Evolutionary conservation across 2,888 invertebrate genomes (phyloP), one percentile per base, ranked within the genome.

Genomic region (Teleiodes luculella): DNA sequence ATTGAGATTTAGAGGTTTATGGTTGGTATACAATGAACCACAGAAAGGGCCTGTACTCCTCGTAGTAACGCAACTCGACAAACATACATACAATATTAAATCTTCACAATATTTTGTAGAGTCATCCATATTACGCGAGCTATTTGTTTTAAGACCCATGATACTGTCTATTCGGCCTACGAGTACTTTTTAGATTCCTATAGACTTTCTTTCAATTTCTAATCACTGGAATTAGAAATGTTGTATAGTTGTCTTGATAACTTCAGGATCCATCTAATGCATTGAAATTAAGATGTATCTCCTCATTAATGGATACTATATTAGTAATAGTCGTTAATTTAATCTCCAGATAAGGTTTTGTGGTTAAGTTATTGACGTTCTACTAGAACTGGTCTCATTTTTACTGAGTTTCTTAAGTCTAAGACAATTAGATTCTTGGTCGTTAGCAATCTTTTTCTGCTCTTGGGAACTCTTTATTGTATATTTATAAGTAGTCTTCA

Each of bases 391-490:
- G 43, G 10, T 13, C 20, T 6, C 20, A 13, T 43, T n/a, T 20
- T 28, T 20, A 28, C 10, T 6, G 13, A 20, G 10, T 6, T 43
- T 28, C 24, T 43, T 43, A 24, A 43, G 13, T 18, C 1, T 18
- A 10, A 43, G 20, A 43, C 28, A 28, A 14, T 18, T 48, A 48
- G 48, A 13, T n/a, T 48, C 48, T 48, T 7, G 20, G n/a, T 36
- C 31, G 14, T 48, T 48, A 10, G n/a, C n/a, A 0, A 36, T 10
- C 37, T 33, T 52, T 39, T 54, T 54, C 35, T 46, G 20, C n/a
- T 46, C 16, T 28, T 49, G 54, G 10, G 54, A 63, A 55, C 37
- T 35, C 28, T 31, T 13, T 61, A 65, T 66, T 68, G 62, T 66
- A 43, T 51, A 51, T 24, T 57, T 53, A 45, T 6, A 6, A 24